Conservation (phyloP, 2,113 vertebrate species). For the Trogon surrucura region DNA sequence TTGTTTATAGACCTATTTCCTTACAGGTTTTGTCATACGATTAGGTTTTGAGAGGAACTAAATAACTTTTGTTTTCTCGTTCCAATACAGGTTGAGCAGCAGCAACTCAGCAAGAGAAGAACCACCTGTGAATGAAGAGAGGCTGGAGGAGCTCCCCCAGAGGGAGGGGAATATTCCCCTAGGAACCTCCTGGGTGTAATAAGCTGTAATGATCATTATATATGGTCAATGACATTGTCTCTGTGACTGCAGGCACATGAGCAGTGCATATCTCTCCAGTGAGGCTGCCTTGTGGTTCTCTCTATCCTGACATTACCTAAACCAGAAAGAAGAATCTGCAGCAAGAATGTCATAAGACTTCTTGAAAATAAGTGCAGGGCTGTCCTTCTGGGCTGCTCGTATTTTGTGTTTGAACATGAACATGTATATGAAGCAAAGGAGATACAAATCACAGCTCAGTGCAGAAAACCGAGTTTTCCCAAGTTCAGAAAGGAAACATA, state of each 20-base stretch:
- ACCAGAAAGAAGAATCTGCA: not conserved
- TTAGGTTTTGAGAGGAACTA: not conserved
- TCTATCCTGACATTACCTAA: not conserved
- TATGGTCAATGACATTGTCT: not conserved
- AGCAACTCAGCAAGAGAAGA: not conserved
- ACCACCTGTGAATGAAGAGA: not conserved
- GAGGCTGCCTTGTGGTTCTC: not conserved
- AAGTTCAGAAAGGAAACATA: not conserved
- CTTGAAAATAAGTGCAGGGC: not conserved
- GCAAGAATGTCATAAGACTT: not conserved
- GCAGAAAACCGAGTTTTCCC: not conserved
- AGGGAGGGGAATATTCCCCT: not conserved
- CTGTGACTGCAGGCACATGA: not conserved
- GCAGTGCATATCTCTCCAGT: not conserved
- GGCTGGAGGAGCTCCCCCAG: not conserved
- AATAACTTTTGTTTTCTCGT: not conserved
- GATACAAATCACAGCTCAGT: not conserved
- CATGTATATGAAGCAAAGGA: not conserved
- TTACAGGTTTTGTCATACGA: conserved; percentile 10
- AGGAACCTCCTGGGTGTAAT: not conserved
- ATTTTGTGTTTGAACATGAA: not conserved
- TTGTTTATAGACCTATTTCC: conserved; percentile 49
- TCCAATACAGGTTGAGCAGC: not conserved
- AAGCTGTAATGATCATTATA: not conserved
- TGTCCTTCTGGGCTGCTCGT: not conserved